Conservation (phyloP, 2,797 vertebrate species). For the Ispidina lecontei region DNA sequence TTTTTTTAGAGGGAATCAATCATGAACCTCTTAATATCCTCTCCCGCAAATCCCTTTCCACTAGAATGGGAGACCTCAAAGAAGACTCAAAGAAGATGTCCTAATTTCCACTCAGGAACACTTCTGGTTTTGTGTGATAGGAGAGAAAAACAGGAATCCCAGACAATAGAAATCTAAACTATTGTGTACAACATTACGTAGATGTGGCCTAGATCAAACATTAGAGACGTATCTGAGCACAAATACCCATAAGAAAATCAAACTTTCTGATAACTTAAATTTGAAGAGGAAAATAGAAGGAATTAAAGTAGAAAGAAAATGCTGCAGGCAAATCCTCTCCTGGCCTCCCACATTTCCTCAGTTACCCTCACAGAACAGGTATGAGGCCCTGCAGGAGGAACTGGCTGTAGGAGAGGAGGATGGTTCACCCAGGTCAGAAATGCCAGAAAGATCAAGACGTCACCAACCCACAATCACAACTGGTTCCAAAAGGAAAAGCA, state of each 20-base stretch:
- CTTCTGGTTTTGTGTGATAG: fast-evolving
- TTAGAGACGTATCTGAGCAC: background rate
- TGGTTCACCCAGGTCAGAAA: no score
- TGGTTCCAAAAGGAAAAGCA: no score
- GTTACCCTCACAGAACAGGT: no score
- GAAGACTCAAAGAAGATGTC: background rate
- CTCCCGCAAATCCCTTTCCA: fast-evolving
- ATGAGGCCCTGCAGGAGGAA: no score
- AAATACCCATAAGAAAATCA: background rate
- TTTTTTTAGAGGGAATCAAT: background rate
- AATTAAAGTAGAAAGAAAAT: background rate
- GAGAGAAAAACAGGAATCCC: background rate
- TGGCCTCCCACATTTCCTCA: no score
- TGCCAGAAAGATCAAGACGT: no score
- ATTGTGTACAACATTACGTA: background rate
- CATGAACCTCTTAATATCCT: background rate
- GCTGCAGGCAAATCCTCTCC: no score
- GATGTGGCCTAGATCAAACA: background rate
- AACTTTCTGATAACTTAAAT: background rate
- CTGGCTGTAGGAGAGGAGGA: no score
- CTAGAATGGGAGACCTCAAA: background rate
- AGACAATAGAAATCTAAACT: background rate
- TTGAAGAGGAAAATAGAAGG: background rate
- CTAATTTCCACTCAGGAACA: background rate
- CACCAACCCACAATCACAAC: no score